These are phyloP conservation scores for Nephrotoma appendiculata DNA, from an alignment of 2,888 invertebrate genomes.

Conservation along the genomic window DNA sequence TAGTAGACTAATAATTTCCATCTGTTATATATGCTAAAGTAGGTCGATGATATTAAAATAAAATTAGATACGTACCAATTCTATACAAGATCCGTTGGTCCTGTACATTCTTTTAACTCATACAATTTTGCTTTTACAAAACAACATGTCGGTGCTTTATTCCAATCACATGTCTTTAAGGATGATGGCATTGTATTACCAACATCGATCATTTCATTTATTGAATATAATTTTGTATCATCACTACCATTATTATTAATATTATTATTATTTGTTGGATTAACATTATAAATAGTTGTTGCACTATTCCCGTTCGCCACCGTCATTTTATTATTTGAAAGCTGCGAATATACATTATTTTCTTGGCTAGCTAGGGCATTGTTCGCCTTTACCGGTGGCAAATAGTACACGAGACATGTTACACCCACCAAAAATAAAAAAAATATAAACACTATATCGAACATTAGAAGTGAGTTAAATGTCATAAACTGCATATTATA, in stretches of 20 bases:
- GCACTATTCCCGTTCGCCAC: conserved; percentile 1
- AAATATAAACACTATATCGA: conserved; percentile 76
- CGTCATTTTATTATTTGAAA: background rate
- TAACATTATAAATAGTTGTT: conserved; percentile 1
- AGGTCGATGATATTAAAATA: background rate
- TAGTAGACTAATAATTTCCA: background rate
- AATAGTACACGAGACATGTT: conserved; percentile 68
- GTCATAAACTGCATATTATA: conserved; percentile 62
- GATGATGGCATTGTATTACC: background rate
- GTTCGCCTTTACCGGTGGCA: conserved; percentile 39
- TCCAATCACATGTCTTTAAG: background rate
- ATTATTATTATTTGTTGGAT: conserved; percentile 5
- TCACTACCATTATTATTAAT: background rate
- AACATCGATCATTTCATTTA: background rate
- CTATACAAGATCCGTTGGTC: conserved; percentile 17
- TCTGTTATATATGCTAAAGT: too few species aligned
- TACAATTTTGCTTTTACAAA: conserved; percentile 17
- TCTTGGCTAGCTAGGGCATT: background rate
- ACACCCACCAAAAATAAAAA: conserved; percentile 73
- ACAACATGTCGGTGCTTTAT: conserved; percentile 12
- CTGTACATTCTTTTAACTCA: conserved; percentile 16
- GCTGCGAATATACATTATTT: background rate
- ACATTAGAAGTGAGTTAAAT: conserved; percentile 76
- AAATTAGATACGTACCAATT: conserved; percentile 8
- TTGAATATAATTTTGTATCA: background rate